phyloP scores from a whole-genome alignment of 1,140 invertebrate genomes.

The Scaptomyza montana region DNA sequence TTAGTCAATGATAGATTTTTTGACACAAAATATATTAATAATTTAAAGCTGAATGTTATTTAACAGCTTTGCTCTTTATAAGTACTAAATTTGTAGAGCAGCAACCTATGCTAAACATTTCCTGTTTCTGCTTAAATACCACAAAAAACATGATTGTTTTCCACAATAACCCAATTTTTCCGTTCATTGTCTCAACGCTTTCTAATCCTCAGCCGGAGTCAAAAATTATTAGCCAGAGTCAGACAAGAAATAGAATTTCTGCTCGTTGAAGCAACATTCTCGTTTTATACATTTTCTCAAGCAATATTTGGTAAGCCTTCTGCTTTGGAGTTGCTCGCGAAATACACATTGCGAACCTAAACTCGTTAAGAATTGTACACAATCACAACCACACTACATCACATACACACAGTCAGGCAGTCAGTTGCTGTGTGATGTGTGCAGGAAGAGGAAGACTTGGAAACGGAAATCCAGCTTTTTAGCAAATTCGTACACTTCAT shows the following conservation, averaged over 20 bases:
- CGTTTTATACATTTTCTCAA: conserved; percentile 33
- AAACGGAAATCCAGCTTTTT: conserved; percentile 59
- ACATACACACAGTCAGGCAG: background rate
- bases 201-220: background rate
- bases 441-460: no score
- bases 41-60: no score
- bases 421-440: conserved; percentile 4
- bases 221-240: conserved; percentile 2
- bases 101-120: no score
- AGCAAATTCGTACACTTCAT: conserved; percentile 60
- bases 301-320: conserved; percentile 37
- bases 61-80: no score
- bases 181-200: background rate
- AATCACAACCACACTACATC: conserved; percentile 17
- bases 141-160: background rate
- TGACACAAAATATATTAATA: no score
- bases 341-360: conserved; percentile 31
- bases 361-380: conserved; percentile 43
- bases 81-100: background rate
- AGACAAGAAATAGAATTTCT: background rate
- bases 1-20: no score
- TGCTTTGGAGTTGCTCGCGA: background rate
- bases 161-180: conserved; percentile 26
- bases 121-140: no score
- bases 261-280: conserved; percentile 4